Percentiles rank a stretch among this genome's conserved stretches.
These are phyloP conservation scores for Odontocolon sp. DNA, from an alignment of 2,888 invertebrate genomes.

Conservation along the genomic window DNA sequence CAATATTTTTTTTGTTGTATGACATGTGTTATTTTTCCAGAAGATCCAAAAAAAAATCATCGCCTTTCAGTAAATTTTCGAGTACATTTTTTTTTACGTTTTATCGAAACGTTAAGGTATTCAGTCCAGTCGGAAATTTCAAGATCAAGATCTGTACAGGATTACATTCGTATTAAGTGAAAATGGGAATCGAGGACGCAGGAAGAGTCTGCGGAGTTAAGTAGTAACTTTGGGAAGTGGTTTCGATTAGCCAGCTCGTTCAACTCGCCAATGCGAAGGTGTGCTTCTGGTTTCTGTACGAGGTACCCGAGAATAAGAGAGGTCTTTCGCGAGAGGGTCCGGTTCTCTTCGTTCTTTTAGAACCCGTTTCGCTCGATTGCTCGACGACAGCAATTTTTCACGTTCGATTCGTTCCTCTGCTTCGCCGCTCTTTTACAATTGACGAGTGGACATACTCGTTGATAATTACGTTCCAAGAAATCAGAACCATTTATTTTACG, in stretches of 20 bases:
- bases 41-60: too few relatives aligned
- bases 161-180: neutral
- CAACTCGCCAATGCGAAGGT: constrained; percentile 59
- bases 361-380: constrained; percentile 57
- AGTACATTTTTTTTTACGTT: too few relatives aligned
- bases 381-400: constrained; percentile 52
- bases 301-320: constrained; percentile 15
- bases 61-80: too few relatives aligned
- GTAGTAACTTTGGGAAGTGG: constrained; percentile 68
- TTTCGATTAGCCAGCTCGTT: constrained; percentile 75
- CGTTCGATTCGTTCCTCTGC: constrained; percentile 41
- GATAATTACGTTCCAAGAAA: constrained; percentile 53
- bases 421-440: constrained; percentile 25
- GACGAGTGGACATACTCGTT: constrained; percentile 37
- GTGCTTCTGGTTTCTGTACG: constrained; percentile 4
- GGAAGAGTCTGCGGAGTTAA: constrained; percentile 64
- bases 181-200: constrained; percentile 54
- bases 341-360: constrained; percentile 52
- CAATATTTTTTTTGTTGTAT: too few relatives aligned
- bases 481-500: constrained; percentile 20
- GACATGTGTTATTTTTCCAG: too few relatives aligned
- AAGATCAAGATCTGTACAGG: too few relatives aligned
- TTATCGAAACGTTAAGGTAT: too few relatives aligned
- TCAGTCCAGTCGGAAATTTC: too few relatives aligned
- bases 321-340: constrained; percentile 47